These are phyloP conservation scores for Pseudotriccus pelzelni DNA, from an alignment of 2,797 vertebrate species.

Conservation along the genomic window DNA sequence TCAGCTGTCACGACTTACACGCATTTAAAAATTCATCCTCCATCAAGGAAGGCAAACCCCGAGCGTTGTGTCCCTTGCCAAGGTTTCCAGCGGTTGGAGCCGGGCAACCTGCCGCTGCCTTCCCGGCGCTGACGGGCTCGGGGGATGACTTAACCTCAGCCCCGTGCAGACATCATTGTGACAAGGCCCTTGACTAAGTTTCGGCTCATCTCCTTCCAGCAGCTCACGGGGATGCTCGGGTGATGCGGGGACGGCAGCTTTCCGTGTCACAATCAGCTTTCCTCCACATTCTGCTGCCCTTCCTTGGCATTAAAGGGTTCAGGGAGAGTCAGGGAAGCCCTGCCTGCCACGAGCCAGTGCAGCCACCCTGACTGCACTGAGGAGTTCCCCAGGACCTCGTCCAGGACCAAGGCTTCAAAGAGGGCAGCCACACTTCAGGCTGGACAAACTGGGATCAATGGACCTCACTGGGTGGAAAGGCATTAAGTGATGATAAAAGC, in stretches of 20 bases:
- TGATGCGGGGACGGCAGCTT: background rate
- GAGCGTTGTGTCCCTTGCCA: background rate
- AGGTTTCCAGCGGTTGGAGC: slow-evolving; percentile 17
- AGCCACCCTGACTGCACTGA: background rate
- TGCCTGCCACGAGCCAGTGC: background rate
- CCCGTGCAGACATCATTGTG: slow-evolving; percentile 2
- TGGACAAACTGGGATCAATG: background rate
- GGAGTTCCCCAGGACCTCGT: background rate
- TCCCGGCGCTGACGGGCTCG: slow-evolving; percentile 27
- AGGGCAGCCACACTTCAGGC: background rate
- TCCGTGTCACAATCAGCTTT: slow-evolving; percentile 1
- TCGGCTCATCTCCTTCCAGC: slow-evolving; percentile 49
- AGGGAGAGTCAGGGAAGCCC: slow-evolving; percentile 32
- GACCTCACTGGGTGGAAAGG: background rate
- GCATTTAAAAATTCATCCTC: slow-evolving; percentile 31
- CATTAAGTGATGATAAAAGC: background rate
- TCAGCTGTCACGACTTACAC: slow-evolving; percentile 25
- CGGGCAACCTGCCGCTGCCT: slow-evolving; percentile 40
- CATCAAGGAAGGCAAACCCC: background rate
- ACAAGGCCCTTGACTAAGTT: slow-evolving; percentile 52
- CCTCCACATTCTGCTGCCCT: background rate
- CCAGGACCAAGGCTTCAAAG: background rate
- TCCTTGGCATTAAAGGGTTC: background rate
- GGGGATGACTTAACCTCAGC: slow-evolving; percentile 50
- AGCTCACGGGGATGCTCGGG: slow-evolving; percentile 5